Percentiles rank a stretch among this genome's conserved stretches.
Conservation (phyloP, 2,888 invertebrate genomes). For the Patella depressa region DNA sequence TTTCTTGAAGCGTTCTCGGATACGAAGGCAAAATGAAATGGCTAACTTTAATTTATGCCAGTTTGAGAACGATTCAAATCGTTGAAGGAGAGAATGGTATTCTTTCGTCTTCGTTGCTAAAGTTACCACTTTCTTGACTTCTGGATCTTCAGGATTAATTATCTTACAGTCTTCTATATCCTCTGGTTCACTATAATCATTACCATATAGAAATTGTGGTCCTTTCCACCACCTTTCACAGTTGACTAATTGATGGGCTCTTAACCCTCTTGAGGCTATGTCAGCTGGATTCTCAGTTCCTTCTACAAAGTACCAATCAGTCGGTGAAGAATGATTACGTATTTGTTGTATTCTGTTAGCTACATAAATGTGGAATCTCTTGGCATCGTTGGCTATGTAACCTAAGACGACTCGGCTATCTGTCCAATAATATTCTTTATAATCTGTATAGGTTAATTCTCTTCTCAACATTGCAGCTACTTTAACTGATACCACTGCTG, state of each 20-base stretch:
- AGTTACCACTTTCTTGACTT: not conserved
- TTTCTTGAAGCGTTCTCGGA: not conserved
- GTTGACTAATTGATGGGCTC: not conserved
- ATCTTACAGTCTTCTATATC: not conserved
- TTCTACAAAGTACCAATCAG: not conserved
- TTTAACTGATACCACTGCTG: not conserved
- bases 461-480: not conserved
- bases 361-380: not conserved
- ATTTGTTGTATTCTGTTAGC: not conserved
- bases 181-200: not conserved
- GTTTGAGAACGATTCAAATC: not conserved
- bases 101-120: not conserved
- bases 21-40: not conserved
- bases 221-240: not conserved
- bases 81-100: not conserved
- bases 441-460: not conserved
- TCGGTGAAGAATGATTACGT: not conserved
- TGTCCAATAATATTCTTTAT: not conserved
- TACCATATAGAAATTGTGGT: not conserved
- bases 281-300: not conserved
- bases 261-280: slow-evolving; percentile 29
- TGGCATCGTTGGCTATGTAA: not conserved
- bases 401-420: not conserved
- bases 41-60: not conserved
- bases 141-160: not conserved